These are phyloP conservation scores for Drusus annulatus DNA, from an alignment of 1,140 invertebrate species.

Conservation along the genomic window DNA sequence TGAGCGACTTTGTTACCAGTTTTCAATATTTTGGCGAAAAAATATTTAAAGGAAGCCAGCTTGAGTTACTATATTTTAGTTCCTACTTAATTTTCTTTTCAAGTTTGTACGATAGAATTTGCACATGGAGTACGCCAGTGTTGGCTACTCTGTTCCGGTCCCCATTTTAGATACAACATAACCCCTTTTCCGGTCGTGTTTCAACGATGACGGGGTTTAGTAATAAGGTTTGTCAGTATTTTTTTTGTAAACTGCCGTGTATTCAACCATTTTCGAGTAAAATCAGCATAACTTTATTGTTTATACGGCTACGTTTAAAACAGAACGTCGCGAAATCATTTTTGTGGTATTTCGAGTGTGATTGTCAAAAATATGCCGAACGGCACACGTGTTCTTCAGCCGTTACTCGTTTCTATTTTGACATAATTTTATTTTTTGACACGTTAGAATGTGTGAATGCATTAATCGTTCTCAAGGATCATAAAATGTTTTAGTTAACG, in stretches of 20 bases:
- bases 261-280: background rate
- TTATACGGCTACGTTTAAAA: background rate
- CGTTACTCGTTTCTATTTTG: constrained; percentile 32
- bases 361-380: constrained; percentile 51
- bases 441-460: background rate
- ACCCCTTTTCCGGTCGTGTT: constrained; percentile 76
- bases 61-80: background rate
- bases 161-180: constrained; percentile 68
- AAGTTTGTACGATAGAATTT: background rate
- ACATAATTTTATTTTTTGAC: constrained; percentile 11
- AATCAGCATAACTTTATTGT: background rate
- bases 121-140: constrained; percentile 14
- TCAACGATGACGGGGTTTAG: constrained; percentile 78
- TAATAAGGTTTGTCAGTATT: constrained; percentile 70
- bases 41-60: too few relatives aligned
- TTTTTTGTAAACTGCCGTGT: constrained; percentile 31
- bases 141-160: constrained; percentile 63
- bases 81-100: background rate
- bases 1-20: too few relatives aligned
- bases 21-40: too few relatives aligned
- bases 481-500: constrained; percentile 31
- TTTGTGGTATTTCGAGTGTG: constrained; percentile 24
- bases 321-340: background rate
- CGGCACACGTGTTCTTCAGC: constrained; percentile 45
- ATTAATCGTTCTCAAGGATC: background rate